phyloP scores from a whole-genome alignment of 2,113 vertebrate species.

The Stomatorhinus ivindoensis region DNA sequence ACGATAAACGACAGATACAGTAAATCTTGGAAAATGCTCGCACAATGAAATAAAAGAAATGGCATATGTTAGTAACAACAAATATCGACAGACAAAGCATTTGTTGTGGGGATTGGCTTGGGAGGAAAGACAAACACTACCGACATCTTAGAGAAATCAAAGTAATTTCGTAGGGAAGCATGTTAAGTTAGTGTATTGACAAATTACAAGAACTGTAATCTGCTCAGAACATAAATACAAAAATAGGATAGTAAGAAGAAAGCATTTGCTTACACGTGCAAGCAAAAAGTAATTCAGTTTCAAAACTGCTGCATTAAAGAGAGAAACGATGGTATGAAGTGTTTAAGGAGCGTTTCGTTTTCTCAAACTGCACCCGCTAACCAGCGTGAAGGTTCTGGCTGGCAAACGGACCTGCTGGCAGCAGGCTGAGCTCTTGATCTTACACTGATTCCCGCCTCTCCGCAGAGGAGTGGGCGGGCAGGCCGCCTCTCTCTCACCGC shows the following conservation, averaged over 20 bases:
- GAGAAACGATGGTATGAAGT: neutral
- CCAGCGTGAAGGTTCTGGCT: slow-evolving; percentile 69
- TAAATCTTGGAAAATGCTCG: slow-evolving; percentile 22
- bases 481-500: slow-evolving; percentile 23
- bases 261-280: neutral
- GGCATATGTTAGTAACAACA: slow-evolving; percentile 18
- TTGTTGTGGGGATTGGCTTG: slow-evolving; percentile 34
- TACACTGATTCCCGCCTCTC: slow-evolving; percentile 50
- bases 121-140: slow-evolving; percentile 40
- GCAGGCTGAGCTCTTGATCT: slow-evolving; percentile 71
- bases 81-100: slow-evolving; percentile 44
- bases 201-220: neutral
- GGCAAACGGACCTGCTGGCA: slow-evolving; percentile 70
- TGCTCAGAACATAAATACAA: neutral
- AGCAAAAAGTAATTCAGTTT: neutral
- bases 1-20: slow-evolving; percentile 56
- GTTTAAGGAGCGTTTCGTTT: slow-evolving; percentile 45
- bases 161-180: neutral
- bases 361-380: slow-evolving; percentile 69
- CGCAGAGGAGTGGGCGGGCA: slow-evolving; percentile 43
- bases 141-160: slow-evolving; percentile 61
- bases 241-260: neutral
- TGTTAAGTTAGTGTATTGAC: neutral
- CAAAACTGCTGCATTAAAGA: neutral
- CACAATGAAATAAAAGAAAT: slow-evolving; percentile 38